Conservation (phyloP, 2,113 vertebrate species). For the Peromyscus polionotus region DNA sequence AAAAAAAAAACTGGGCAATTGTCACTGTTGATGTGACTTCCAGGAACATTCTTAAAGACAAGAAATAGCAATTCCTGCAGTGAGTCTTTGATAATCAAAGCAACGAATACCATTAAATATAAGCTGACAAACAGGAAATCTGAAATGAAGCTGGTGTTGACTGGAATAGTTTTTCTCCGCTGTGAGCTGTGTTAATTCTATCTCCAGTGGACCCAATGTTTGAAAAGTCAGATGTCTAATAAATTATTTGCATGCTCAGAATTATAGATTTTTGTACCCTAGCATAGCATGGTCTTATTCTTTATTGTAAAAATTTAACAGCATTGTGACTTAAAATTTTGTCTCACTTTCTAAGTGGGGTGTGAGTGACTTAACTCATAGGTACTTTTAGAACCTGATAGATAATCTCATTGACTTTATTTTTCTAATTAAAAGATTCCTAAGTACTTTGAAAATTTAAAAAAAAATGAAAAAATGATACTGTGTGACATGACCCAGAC, state of each 20-base stretch:
- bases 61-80: constrained; percentile 74
- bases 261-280: constrained; percentile 75
- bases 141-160: constrained; percentile 57
- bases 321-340: constrained; percentile 75
- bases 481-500: too few species aligned
- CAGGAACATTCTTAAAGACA: constrained; percentile 69
- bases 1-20: constrained; percentile 52
- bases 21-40: constrained; percentile 41
- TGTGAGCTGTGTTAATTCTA: constrained; percentile 73
- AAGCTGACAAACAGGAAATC: constrained; percentile 58
- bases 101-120: constrained; percentile 70
- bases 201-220: constrained; percentile 71
- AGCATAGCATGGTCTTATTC: constrained; percentile 72
- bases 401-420: constrained; percentile 81
- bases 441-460: constrained; percentile 81
- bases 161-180: constrained; percentile 37
- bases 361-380: constrained; percentile 71
- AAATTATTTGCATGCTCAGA: constrained; percentile 83
- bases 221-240: constrained; percentile 78
- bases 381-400: constrained; percentile 80
- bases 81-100: constrained; percentile 66
- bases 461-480: not conserved
- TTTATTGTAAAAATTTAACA: constrained; percentile 73
- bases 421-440: constrained; percentile 84
- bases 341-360: constrained; percentile 67